These are phyloP conservation scores for Caenorhabditis zanzibari DNA, from an alignment of 2,888 invertebrate species.

Conservation along the genomic window DNA sequence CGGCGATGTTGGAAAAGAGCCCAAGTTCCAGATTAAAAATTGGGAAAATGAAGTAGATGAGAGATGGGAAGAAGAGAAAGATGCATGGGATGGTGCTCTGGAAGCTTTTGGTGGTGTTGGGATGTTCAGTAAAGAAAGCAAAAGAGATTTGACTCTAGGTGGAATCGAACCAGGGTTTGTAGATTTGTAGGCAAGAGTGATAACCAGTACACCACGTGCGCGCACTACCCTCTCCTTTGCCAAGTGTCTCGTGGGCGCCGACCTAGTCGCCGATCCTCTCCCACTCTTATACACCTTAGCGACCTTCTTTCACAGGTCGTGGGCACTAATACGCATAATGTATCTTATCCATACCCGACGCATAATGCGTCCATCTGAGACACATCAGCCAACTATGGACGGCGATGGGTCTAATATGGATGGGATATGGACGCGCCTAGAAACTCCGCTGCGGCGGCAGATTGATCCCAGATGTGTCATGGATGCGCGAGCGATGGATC, in stretches of 20 bases:
- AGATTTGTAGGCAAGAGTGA: slow-evolving; percentile 77
- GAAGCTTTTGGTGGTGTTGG: not conserved
- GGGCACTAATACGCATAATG: no score
- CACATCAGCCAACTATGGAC: no score
- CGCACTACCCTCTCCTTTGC: no score
- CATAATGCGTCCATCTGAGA: no score
- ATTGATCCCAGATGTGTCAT: no score
- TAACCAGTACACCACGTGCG: slow-evolving; percentile 82
- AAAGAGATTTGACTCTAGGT: slow-evolving; percentile 77
- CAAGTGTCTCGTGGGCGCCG: no score
- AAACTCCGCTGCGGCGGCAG: no score
- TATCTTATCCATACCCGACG: no score
- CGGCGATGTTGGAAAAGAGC: slow-evolving; percentile 34
- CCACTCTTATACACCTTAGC: not conserved
- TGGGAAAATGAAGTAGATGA: slow-evolving; percentile 33
- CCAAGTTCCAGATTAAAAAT: slow-evolving; percentile 35
- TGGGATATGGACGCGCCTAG: no score
- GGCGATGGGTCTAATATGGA: no score
- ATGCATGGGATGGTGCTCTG: slow-evolving; percentile 37
- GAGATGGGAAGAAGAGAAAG: slow-evolving; percentile 36
- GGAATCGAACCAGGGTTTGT: slow-evolving; percentile 81
- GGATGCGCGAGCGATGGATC: no score
- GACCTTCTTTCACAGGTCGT: no score
- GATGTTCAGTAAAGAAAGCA: not conserved
- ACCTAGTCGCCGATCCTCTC: not conserved